Evolutionary conservation across 2,797 vertebrate species (phyloP).

Genomic region (Echeneis naucrates): DNA sequence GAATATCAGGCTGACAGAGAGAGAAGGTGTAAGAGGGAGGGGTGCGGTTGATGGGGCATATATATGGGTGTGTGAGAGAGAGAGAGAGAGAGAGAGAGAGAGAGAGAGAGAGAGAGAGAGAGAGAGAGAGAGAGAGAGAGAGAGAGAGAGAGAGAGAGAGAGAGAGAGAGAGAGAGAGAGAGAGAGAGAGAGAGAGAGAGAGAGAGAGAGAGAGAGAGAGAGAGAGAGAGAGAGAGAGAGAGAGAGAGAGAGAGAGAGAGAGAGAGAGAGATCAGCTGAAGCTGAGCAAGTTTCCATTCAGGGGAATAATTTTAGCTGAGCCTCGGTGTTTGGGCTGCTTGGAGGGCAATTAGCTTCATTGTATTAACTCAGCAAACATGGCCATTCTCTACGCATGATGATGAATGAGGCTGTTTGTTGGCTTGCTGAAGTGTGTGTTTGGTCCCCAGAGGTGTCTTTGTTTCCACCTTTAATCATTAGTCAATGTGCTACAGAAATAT

Average conservation of each 20-base stretch:
- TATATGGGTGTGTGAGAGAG: conserved; percentile 18
- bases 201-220: conserved; percentile 48
- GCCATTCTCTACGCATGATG: conserved; percentile 80
- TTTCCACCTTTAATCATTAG: conserved; percentile 84
- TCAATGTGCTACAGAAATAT: conserved; percentile 80
- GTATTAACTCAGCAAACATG: conserved; percentile 85
- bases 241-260: conserved; percentile 25
- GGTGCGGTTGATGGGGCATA: conserved; percentile 28
- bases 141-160: conserved; percentile 46
- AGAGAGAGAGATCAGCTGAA: conserved; percentile 71
- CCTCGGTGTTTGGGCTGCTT: conserved; percentile 78
- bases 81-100: conserved; percentile 47
- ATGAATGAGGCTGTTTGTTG: conserved; percentile 84
- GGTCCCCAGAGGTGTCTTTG: conserved; percentile 81
- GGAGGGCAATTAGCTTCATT: conserved; percentile 84
- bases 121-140: conserved; percentile 43
- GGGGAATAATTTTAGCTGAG: conserved; percentile 83
- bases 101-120: conserved; percentile 40
- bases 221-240: conserved; percentile 14
- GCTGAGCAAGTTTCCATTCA: conserved; percentile 75
- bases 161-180: conserved; percentile 48
- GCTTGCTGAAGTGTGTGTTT: conserved; percentile 80
- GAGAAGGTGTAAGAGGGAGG: conserved; percentile 59
- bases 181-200: conserved; percentile 49
- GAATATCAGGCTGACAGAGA: conserved; percentile 77